phyloP scores from a whole-genome alignment of 92 coral and sea anemone genomes.

The Diadumene lineata region DNA sequence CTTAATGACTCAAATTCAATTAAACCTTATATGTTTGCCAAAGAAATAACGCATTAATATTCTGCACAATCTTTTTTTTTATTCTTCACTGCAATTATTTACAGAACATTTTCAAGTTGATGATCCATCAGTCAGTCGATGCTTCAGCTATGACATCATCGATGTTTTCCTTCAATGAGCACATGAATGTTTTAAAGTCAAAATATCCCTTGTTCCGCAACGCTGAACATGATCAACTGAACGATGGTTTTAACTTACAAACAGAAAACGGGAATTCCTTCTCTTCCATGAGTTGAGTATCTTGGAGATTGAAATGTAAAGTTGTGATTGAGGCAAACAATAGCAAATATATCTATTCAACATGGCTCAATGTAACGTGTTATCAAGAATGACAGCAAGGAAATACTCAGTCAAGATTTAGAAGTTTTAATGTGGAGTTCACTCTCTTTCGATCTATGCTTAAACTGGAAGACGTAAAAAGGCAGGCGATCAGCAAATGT shows the following conservation, averaged over 20 bases:
- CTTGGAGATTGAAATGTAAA: not conserved
- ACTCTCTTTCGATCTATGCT: constrained; percentile 42
- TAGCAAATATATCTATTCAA: not conserved
- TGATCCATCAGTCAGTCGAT: constrained; percentile 34
- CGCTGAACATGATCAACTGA: constrained; percentile 8
- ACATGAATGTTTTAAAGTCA: constrained; percentile 78
- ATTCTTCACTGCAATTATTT: not conserved
- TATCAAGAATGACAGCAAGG: not conserved
- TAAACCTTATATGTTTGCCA: not conserved
- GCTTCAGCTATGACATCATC: constrained; percentile 85
- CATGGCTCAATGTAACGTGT: not conserved
- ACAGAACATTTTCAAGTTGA: constrained; percentile 1
- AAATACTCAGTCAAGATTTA: constrained; percentile 1
- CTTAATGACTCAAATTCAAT: constrained; percentile 11
- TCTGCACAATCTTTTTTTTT: not conserved
- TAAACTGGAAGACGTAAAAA: constrained; percentile 28
- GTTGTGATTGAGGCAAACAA: not conserved
- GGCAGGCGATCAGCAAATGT: constrained; percentile 26
- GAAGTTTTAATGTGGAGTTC: constrained; percentile 25
- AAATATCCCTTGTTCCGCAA: constrained; percentile 46
- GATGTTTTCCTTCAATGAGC: constrained; percentile 67
- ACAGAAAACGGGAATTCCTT: constrained; percentile 2
- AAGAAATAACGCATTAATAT: not conserved
- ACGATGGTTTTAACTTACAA: constrained; percentile 13
- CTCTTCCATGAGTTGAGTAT: constrained; percentile 2